phyloP scores from a whole-genome alignment of 2,113 vertebrate genomes.

The Eidolon helvum region DNA sequence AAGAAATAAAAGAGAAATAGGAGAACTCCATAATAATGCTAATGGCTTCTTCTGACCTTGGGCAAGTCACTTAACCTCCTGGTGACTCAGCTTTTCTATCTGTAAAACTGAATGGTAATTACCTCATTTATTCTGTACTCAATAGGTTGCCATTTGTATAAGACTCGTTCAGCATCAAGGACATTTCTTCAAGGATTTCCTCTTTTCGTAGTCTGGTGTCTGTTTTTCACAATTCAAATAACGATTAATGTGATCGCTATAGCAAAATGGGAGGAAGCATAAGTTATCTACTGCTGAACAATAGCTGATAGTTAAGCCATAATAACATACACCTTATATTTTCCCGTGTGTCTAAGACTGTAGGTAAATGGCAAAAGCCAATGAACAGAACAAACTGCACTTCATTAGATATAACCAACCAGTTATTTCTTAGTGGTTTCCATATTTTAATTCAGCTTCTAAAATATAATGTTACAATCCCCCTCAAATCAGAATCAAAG shows the following conservation, averaged over 20 bases:
- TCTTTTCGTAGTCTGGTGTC: conserved; percentile 19
- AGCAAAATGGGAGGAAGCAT: neutral
- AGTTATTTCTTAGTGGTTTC: neutral
- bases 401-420: neutral
- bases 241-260: conserved; percentile 43
- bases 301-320: neutral
- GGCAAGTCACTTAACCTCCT: conserved; percentile 62
- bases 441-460: neutral
- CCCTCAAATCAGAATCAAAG: conserved; percentile 21
- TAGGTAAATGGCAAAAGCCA: neutral
- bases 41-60: conserved; percentile 61
- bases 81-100: conserved; percentile 73
- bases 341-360: neutral
- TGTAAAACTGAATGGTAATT: conserved; percentile 70
- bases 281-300: neutral
- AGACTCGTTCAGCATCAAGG: conserved; percentile 65
- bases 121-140: conserved; percentile 72
- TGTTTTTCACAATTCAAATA: conserved; percentile 66
- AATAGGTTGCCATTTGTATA: conserved; percentile 64
- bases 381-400: neutral
- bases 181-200: conserved; percentile 65
- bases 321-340: neutral
- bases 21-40: neutral
- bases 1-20: conserved; percentile 17
- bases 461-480: neutral